phyloP scores from a whole-genome alignment of 2,113 vertebrate genomes.

The Telmatochromis sp. region DNA sequence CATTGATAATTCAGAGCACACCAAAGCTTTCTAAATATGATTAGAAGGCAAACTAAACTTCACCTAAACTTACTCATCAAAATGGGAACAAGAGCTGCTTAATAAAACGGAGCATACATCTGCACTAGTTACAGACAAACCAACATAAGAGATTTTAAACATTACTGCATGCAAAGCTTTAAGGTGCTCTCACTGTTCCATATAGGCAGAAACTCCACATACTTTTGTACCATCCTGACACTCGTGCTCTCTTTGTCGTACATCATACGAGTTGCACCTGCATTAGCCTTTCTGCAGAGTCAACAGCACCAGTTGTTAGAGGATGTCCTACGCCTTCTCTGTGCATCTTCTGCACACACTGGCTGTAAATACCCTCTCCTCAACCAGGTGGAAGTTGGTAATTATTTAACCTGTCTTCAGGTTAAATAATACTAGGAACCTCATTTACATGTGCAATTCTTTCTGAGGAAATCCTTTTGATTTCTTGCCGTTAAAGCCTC shows the following conservation, averaged over 20 bases:
- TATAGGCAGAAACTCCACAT: background rate
- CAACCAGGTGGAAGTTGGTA: background rate
- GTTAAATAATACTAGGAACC: background rate
- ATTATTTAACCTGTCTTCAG: background rate
- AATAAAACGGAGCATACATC: accelerated
- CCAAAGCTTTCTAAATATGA: background rate
- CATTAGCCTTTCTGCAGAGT: slow-evolving; percentile 2
- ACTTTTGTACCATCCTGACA: background rate
- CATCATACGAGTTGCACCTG: slow-evolving; percentile 10
- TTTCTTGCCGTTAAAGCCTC: background rate
- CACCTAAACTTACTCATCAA: background rate
- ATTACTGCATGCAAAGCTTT: background rate
- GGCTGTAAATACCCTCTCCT: background rate
- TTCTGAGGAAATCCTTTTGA: background rate
- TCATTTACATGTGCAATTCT: background rate
- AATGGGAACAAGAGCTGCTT: background rate
- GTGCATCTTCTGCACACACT: background rate
- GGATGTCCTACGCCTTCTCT: background rate
- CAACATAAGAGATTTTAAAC: background rate
- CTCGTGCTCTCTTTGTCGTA: background rate
- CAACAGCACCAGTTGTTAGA: background rate
- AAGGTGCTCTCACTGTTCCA: background rate
- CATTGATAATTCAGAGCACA: background rate
- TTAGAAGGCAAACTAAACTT: background rate
- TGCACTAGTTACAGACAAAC: background rate